Percentiles rank a stretch among this genome's conserved stretches.
These are phyloP conservation scores for Aphrocallistes beatrix DNA, from an alignment of 37 sponge, comb jelly and placozoan species.

Conservation along the genomic window DNA sequence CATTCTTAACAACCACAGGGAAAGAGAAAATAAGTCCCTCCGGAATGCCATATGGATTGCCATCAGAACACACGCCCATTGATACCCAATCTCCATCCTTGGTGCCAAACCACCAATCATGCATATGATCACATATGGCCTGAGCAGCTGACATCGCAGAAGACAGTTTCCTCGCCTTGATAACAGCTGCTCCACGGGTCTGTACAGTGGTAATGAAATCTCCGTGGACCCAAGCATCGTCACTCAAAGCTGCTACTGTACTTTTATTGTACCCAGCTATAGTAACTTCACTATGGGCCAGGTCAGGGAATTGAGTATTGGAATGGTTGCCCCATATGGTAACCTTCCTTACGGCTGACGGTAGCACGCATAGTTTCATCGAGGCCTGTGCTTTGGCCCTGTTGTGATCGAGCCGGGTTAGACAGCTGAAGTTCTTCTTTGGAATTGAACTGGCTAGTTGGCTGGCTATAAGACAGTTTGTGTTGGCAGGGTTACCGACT, in stretches of 20 bases:
- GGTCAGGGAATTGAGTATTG: slow-evolving; percentile 96
- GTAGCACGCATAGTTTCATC: slow-evolving; percentile 34
- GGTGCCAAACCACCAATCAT: slow-evolving; percentile 93
- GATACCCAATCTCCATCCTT: slow-evolving; percentile 75
- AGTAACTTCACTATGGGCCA: slow-evolving; percentile 52
- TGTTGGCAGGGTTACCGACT: slow-evolving; percentile 98
- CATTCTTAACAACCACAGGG: slow-evolving; percentile 61
- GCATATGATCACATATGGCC: slow-evolving; percentile 90
- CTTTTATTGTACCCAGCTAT: slow-evolving; percentile 22
- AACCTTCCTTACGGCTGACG: slow-evolving; percentile 61
- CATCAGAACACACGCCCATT: slow-evolving; percentile 85
- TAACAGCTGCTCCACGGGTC: slow-evolving; percentile 81
- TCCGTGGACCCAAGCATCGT: slow-evolving; percentile 92
- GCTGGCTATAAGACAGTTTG: slow-evolving; percentile 68
- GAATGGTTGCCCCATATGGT: slow-evolving; percentile 99
- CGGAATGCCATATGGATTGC: slow-evolving; percentile 65
- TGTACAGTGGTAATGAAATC: slow-evolving; percentile 94
- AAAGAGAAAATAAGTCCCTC: slow-evolving; percentile 77
- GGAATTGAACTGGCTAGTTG: slow-evolving; percentile 73
- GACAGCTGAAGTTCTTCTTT: slow-evolving; percentile 77
- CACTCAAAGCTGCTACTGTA: slow-evolving; percentile 56
- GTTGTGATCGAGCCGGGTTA: slow-evolving; percentile 91
- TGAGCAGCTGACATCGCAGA: slow-evolving; percentile 97
- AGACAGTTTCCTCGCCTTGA: slow-evolving; percentile 80
- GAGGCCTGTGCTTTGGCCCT: slow-evolving; percentile 89